These are phyloP conservation scores for Misgurnus mizolepis DNA, from an alignment of 2,113 vertebrate species.

Conservation along the genomic window DNA sequence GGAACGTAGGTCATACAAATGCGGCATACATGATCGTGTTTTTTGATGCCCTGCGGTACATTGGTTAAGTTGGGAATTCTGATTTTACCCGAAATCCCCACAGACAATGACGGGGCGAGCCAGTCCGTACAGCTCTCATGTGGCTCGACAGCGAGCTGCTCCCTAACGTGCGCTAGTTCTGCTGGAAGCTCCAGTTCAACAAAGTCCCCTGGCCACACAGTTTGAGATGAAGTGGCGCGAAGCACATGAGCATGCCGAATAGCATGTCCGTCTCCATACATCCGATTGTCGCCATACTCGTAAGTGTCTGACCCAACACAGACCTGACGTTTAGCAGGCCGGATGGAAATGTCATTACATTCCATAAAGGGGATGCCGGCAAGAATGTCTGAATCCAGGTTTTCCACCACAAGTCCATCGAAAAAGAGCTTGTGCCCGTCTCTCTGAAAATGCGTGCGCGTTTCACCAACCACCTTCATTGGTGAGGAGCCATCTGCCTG, in stretches of 20 bases:
- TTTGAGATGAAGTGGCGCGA: background rate
- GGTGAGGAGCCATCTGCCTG: slow-evolving; percentile 7
- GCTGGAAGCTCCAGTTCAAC: background rate
- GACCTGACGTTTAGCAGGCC: background rate
- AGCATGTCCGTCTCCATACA: background rate
- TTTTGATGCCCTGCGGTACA: too few species aligned
- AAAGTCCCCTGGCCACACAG: background rate
- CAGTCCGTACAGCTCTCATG: background rate
- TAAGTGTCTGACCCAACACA: background rate
- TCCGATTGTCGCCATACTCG: background rate
- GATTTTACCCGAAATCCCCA: too few species aligned
- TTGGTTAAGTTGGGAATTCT: too few species aligned
- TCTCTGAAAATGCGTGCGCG: background rate
- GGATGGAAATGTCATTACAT: background rate
- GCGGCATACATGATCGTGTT: too few species aligned
- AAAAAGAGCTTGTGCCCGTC: background rate
- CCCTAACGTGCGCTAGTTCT: too few species aligned
- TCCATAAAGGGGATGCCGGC: background rate
- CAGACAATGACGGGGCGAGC: background rate
- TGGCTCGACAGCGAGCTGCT: background rate
- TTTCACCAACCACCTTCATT: slow-evolving; percentile 1
- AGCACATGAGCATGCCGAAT: background rate
- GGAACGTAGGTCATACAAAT: too few species aligned
- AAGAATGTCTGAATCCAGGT: background rate
- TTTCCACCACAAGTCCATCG: background rate